Conservation (phyloP, 2,113 vertebrate genomes). For the Nannobrachium achirus region DNA sequence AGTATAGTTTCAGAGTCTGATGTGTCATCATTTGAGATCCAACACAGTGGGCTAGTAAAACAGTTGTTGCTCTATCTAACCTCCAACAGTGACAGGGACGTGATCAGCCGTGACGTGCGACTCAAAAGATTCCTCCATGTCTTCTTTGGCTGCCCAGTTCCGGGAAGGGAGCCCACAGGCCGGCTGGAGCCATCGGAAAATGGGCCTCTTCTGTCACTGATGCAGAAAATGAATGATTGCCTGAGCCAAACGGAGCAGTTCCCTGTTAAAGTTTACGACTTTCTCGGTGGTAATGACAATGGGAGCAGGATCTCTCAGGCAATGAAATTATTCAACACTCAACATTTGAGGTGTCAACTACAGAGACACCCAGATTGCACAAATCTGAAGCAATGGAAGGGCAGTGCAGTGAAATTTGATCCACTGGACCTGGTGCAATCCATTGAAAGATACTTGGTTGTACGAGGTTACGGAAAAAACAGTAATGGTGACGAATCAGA, state of each 20-base stretch:
- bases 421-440: constrained; percentile 96
- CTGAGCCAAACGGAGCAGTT: constrained; percentile 99
- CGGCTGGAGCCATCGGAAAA: constrained; percentile 91
- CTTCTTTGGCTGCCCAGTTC: constrained; percentile 92
- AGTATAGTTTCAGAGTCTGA: constrained; percentile 98
- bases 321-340: constrained; percentile 99
- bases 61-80: constrained; percentile 95
- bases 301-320: constrained; percentile 99
- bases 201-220: constrained; percentile 89
- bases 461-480: constrained; percentile 98
- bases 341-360: constrained; percentile 98
- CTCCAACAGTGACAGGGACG: constrained; percentile 91
- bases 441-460: constrained; percentile 97
- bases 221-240: constrained; percentile 99
- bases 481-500: constrained; percentile 98
- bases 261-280: constrained; percentile 98
- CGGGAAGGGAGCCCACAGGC: constrained; percentile 88
- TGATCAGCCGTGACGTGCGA: constrained; percentile 90
- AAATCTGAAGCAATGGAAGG: constrained; percentile 99
- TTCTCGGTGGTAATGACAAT: constrained; percentile 97
- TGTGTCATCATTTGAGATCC: constrained; percentile 98
- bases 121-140: constrained; percentile 97
- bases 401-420: constrained; percentile 98
- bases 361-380: constrained; percentile 98
- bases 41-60: constrained; percentile 98